A percentile compares a stretch with the other conserved stretches of the same genome.
These are phyloP conservation scores for Standfussiana lucernea DNA, from an alignment of 2,888 invertebrate genomes.

Conservation along the genomic window DNA sequence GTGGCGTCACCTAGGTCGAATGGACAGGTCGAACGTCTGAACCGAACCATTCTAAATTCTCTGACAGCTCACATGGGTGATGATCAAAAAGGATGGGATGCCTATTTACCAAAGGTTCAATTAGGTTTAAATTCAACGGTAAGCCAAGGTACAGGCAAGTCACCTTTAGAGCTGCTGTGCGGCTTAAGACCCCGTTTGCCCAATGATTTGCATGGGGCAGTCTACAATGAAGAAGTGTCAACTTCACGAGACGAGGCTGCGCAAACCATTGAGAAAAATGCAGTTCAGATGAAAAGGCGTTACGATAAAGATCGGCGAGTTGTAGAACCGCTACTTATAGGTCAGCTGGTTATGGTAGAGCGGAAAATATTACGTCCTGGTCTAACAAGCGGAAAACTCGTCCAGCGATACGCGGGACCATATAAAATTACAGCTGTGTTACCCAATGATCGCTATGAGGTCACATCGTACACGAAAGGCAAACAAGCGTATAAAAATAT, in stretches of 20 bases:
- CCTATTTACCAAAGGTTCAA: not conserved
- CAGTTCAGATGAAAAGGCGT: too few species aligned
- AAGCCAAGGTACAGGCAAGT: not conserved
- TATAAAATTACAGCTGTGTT: not conserved
- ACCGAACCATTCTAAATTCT: not conserved
- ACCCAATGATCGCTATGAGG: constrained; percentile 1
- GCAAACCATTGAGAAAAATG: too few species aligned
- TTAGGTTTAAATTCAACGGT: not conserved
- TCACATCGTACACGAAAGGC: not conserved
- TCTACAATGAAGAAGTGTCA: not conserved
- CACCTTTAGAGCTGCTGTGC: constrained; percentile 90
- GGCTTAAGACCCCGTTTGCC: constrained; percentile 3
- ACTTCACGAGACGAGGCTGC: not conserved
- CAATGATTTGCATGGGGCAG: constrained; percentile 1
- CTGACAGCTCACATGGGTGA: not conserved
- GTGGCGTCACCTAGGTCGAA: not conserved
- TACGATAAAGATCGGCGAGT: too few species aligned
- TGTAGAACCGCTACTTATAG: too few species aligned
- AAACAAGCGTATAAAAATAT: not conserved
- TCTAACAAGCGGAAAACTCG: not conserved
- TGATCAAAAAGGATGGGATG: constrained; percentile 3
- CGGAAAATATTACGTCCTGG: not conserved
- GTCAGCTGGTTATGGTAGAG: too few species aligned
- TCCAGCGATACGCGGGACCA: not conserved
- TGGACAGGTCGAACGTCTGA: constrained; percentile 2